Evolutionary conservation across 2,797 vertebrate genomes (phyloP).

Genomic region (Sebastes iracundus): DNA sequence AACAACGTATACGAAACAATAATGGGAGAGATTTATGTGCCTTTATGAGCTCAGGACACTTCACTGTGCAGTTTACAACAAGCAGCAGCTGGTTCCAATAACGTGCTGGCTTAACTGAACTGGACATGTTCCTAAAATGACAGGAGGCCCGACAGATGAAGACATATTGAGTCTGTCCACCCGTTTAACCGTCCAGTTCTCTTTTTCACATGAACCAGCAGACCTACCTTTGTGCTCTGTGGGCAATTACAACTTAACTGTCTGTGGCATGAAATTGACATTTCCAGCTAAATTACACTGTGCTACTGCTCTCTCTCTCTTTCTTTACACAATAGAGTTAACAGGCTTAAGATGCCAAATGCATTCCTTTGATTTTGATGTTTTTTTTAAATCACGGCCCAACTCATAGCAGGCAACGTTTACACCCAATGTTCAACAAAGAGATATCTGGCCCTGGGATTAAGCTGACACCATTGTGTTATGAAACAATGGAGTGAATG

Average conservation of each 20-base stretch:
- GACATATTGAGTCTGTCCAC: background rate
- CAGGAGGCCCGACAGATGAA: conserved; percentile 2
- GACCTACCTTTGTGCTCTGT: background rate
- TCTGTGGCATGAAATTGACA: background rate
- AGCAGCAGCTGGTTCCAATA: conserved; percentile 41
- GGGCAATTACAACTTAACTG: background rate
- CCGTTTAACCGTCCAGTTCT: background rate
- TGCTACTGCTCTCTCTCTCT: background rate
- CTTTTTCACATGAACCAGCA: background rate
- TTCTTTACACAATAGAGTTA: conserved; percentile 38
- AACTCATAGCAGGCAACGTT: background rate
- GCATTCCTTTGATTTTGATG: conserved; percentile 15
- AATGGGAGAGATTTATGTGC: conserved; percentile 11
- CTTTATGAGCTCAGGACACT: conserved; percentile 12
- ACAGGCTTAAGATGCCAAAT: conserved; percentile 16
- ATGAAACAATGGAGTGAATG: background rate
- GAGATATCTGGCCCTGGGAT: background rate
- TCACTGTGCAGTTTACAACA: background rate
- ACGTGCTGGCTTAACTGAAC: conserved; percentile 39
- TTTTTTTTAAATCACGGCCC: background rate
- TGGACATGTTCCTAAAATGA: conserved; percentile 36
- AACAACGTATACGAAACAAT: conserved; percentile 31
- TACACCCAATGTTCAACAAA: background rate
- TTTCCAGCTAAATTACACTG: conserved; percentile 15
- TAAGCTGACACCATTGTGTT: background rate